Evolutionary conservation across 2,888 invertebrate genomes (phyloP).

Genomic region (Drosophila subquinaria): DNA sequence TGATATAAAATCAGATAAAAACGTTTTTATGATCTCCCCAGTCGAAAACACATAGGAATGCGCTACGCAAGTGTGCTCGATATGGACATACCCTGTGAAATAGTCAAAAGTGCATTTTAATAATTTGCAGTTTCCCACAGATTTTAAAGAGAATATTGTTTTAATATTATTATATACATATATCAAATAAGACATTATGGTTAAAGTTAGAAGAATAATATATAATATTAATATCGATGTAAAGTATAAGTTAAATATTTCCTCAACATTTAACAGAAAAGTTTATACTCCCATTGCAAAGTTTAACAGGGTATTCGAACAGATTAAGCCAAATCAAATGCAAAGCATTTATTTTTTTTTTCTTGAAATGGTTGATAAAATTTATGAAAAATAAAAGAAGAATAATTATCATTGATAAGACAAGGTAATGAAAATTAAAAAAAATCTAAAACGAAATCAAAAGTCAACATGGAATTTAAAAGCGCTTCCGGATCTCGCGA

Average conservation of each 20-base stretch:
- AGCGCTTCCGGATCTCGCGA: slow-evolving; percentile 73
- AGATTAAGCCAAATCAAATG: slow-evolving; percentile 36
- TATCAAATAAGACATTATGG: background rate
- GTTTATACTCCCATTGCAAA: background rate
- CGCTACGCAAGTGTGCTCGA: background rate
- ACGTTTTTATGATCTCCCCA: slow-evolving; percentile 57
- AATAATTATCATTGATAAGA: slow-evolving; percentile 60
- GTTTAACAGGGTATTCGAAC: slow-evolving; percentile 6
- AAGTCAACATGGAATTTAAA: slow-evolving; percentile 52
- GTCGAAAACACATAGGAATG: slow-evolving; percentile 14
- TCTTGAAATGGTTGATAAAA: slow-evolving; percentile 31
- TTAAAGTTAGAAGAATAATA: background rate
- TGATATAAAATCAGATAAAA: slow-evolving; percentile 59
- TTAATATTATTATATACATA: too few species aligned
- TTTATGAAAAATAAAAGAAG: background rate
- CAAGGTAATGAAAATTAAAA: slow-evolving; percentile 39
- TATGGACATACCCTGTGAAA: slow-evolving; percentile 10
- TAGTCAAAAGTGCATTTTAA: background rate
- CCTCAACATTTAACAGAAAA: background rate
- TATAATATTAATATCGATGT: too few species aligned
- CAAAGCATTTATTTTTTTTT: slow-evolving; percentile 25
- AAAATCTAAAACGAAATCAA: slow-evolving; percentile 32
- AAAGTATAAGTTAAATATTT: background rate
- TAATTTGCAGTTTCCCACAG: too few species aligned
- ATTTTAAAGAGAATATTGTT: too few species aligned